phyloP scores from a whole-genome alignment of 1,140 invertebrate species.

The Micrasema minimum region DNA sequence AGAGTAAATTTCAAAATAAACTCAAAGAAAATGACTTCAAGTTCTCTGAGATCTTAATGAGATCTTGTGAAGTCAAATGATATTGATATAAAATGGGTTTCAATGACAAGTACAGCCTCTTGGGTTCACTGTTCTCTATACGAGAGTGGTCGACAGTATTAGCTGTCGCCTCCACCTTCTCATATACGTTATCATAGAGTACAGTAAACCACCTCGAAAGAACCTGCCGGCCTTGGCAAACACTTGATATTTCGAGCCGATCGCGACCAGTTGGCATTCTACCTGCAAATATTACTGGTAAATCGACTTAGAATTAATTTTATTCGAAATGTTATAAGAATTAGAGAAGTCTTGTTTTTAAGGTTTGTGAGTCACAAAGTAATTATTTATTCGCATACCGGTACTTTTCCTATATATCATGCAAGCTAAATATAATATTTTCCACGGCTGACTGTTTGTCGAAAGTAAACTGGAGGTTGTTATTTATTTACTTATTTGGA shows the following conservation, averaged over 20 bases:
- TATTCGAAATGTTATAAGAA: background rate
- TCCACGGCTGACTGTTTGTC: background rate
- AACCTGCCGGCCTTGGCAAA: constrained; percentile 36
- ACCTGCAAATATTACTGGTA: background rate
- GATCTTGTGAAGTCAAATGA: no score
- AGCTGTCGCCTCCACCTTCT: background rate
- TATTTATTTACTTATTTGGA: no score
- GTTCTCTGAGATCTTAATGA: no score
- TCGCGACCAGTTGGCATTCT: background rate
- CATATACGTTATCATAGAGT: constrained; percentile 4
- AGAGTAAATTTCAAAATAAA: no score
- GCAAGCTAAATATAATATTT: background rate
- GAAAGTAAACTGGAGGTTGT: background rate
- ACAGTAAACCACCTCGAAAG: constrained; percentile 44
- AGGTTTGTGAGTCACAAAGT: background rate
- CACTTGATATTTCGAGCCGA: constrained; percentile 18
- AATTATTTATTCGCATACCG: background rate
- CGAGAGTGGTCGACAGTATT: background rate
- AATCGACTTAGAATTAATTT: background rate
- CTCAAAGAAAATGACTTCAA: no score
- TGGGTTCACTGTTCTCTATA: constrained; percentile 30
- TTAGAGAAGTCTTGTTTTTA: background rate
- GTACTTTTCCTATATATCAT: background rate
- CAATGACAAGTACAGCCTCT: constrained; percentile 23
- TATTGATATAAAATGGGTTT: no score